These are phyloP conservation scores for Dryadula phaetusa DNA, from an alignment of 2,888 invertebrate genomes.

Conservation along the genomic window DNA sequence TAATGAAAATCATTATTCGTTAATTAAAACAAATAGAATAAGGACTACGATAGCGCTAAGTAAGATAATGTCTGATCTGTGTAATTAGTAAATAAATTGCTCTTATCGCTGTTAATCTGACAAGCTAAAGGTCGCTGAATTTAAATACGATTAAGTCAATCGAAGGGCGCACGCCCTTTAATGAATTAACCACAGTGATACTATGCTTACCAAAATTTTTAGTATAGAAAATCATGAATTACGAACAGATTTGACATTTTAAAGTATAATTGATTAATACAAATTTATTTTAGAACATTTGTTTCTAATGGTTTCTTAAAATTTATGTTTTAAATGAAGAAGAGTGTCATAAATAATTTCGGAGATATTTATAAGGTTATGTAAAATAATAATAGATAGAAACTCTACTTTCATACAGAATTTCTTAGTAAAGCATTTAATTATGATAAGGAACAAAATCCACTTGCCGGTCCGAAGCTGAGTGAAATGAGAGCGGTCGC, in stretches of 20 bases:
- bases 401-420: conserved; percentile 11
- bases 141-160: conserved; percentile 35
- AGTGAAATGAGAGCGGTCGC: conserved; percentile 50
- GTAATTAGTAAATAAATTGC: conserved; percentile 22
- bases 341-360: too few relatives aligned
- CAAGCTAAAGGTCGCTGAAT: conserved; percentile 29
- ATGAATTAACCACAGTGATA: conserved; percentile 27
- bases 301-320: too few relatives aligned
- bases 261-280: not conserved
- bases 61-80: conserved; percentile 5
- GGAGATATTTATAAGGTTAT: not conserved
- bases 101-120: conserved; percentile 30
- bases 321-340: too few relatives aligned
- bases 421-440: conserved; percentile 27
- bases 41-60: not conserved
- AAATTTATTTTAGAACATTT: too few relatives aligned
- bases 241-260: not conserved
- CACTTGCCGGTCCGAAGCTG: conserved; percentile 32
- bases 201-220: conserved; percentile 12
- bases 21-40: not conserved
- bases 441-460: conserved; percentile 37
- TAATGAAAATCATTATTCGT: too few relatives aligned
- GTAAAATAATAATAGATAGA: not conserved
- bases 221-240: not conserved
- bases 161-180: conserved; percentile 33